Evolutionary conservation across 2,888 invertebrate species (phyloP).

Genomic region (Agonopterix alstromeriana): DNA sequence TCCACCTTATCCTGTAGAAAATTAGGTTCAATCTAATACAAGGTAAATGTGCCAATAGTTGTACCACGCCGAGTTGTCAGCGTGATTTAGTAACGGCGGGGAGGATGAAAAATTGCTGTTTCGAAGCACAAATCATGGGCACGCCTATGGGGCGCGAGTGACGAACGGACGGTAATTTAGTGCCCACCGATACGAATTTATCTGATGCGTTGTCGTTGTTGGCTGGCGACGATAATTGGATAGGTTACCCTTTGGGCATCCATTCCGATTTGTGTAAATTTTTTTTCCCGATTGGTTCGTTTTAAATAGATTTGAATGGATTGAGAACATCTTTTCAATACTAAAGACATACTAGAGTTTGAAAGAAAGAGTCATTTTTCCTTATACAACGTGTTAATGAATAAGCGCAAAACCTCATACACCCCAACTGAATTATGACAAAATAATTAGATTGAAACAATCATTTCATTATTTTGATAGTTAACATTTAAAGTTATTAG

Average conservation of each 20-base stretch:
- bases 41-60: slow-evolving; percentile 20
- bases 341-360: too few relatives aligned
- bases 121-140: slow-evolving; percentile 33
- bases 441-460: too few relatives aligned
- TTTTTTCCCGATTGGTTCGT: too few relatives aligned
- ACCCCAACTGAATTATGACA: too few relatives aligned
- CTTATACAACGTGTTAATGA: too few relatives aligned
- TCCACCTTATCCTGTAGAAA: slow-evolving; percentile 8
- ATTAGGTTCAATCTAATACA: slow-evolving; percentile 11
- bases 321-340: too few relatives aligned
- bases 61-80: slow-evolving; percentile 26
- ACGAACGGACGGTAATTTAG: slow-evolving; percentile 26
- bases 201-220: slow-evolving; percentile 8
- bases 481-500: too few relatives aligned
- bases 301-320: too few relatives aligned
- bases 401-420: too few relatives aligned
- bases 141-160: slow-evolving; percentile 26
- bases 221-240: slow-evolving; percentile 5
- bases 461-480: too few relatives aligned
- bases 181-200: slow-evolving; percentile 12
- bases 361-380: too few relatives aligned
- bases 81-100: slow-evolving; percentile 32
- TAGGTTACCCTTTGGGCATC: slow-evolving; percentile 2
- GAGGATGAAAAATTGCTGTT: slow-evolving; percentile 35
- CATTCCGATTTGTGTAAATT: too few relatives aligned